phyloP scores from a whole-genome alignment of 2,888 invertebrate species.

The Lasioglossum calceatum region DNA sequence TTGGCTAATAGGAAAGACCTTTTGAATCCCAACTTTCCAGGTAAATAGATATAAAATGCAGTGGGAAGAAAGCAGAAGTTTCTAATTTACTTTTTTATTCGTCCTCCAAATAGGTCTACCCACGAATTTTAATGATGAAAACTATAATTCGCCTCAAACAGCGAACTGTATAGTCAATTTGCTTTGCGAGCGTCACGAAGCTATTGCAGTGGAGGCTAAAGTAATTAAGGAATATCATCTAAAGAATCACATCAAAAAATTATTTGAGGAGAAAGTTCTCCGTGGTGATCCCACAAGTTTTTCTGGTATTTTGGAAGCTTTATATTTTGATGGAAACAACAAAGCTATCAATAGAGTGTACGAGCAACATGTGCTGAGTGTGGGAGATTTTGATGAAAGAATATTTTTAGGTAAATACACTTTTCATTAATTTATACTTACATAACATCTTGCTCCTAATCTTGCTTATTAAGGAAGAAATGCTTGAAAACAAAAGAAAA shows the following conservation, averaged over 20 bases:
- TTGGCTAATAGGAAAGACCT: conserved; percentile 92
- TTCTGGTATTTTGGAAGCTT: conserved; percentile 91
- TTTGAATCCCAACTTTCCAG: conserved; percentile 93
- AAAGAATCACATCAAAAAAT: conserved; percentile 90
- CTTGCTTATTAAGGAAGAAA: conserved; percentile 21
- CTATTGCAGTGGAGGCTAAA: conserved; percentile 94
- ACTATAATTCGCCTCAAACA: conserved; percentile 87
- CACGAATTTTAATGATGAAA: conserved; percentile 87
- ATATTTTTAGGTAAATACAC: conserved; percentile 91
- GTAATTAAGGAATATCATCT: conserved; percentile 95
- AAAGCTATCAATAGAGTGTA: conserved; percentile 94
- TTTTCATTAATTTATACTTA: neutral
- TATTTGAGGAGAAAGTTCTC: conserved; percentile 90
- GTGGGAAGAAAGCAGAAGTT: neutral
- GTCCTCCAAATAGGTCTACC: conserved; percentile 88
- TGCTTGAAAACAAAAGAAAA: conserved; percentile 34
- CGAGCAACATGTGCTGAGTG: conserved; percentile 95
- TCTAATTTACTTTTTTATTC: conserved; percentile 5
- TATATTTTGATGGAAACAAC: conserved; percentile 93
- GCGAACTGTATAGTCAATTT: conserved; percentile 93
- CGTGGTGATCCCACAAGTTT: conserved; percentile 90
- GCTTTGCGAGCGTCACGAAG: conserved; percentile 93
- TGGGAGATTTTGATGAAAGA: conserved; percentile 98
- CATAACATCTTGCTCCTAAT: neutral
- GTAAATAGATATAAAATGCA: conserved; percentile 84